Conservation (phyloP, 2,888 invertebrate species). For the Hypolimnas misippus region DNA sequence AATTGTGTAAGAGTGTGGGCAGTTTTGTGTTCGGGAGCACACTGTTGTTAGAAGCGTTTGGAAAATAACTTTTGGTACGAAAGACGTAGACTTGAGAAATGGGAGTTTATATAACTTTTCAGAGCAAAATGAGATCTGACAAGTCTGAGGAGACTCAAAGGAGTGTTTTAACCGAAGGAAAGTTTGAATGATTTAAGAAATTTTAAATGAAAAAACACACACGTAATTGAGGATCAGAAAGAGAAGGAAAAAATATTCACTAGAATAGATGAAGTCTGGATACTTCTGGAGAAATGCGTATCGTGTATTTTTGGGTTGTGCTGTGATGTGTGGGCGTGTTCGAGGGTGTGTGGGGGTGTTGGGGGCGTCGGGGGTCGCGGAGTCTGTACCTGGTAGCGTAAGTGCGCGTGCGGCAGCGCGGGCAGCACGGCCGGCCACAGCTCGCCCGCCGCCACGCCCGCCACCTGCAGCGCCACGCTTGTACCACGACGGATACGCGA, state of each 20-base stretch:
- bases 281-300: neutral
- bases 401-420: slow-evolving; percentile 57
- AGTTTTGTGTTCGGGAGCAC: too few relatives aligned
- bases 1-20: neutral
- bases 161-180: too few relatives aligned
- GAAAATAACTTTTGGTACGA: too few relatives aligned
- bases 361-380: slow-evolving; percentile 22
- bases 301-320: neutral
- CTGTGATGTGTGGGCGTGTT: too few relatives aligned
- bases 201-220: neutral
- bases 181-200: neutral
- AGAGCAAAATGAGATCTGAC: too few relatives aligned
- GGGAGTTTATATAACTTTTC: too few relatives aligned
- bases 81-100: too few relatives aligned
- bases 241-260: neutral
- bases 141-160: too few relatives aligned
- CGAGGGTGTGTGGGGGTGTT: neutral
- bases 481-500: slow-evolving; percentile 36
- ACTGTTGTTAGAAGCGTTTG: too few relatives aligned
- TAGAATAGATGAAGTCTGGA: neutral
- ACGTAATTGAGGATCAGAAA: neutral
- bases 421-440: slow-evolving; percentile 72
- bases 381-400: slow-evolving; percentile 70
- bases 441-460: slow-evolving; percentile 57
- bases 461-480: slow-evolving; percentile 50